Percentiles rank a stretch among this genome's conserved stretches.
These are phyloP conservation scores for Heliangelus exortis DNA, from an alignment of 2,797 vertebrate genomes.

Conservation along the genomic window DNA sequence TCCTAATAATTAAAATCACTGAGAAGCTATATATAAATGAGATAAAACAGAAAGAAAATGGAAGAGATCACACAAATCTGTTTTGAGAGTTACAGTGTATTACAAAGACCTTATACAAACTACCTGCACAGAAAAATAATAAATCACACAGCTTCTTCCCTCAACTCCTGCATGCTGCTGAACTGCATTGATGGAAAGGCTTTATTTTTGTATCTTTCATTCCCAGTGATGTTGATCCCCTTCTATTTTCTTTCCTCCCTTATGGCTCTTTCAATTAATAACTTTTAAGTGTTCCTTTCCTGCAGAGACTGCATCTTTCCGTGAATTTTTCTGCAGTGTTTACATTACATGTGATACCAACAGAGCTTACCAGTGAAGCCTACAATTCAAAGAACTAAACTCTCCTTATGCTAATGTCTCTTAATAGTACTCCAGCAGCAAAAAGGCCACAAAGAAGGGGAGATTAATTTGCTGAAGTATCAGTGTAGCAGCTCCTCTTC, in stretches of 20 bases:
- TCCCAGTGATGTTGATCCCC: conserved; percentile 13
- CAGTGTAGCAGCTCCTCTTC: neutral
- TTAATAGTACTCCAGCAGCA: neutral
- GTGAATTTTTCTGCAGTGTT: conserved; percentile 4
- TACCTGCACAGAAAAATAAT: neutral
- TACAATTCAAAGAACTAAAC: neutral
- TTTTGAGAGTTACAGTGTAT: neutral
- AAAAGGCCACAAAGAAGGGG: neutral
- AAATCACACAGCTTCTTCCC: neutral
- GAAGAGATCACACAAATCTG: neutral
- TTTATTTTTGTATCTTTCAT: conserved; percentile 20
- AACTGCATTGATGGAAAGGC: neutral
- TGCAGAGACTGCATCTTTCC: neutral
- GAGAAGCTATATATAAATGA: neutral
- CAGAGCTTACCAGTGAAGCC: neutral
- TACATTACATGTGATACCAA: neutral
- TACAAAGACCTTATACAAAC: neutral
- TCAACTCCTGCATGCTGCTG: neutral
- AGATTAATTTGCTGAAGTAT: neutral
- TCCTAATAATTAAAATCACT: neutral
- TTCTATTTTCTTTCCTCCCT: neutral
- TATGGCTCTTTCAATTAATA: conserved; percentile 7
- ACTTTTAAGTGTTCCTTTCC: conserved; percentile 1
- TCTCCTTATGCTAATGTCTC: neutral
- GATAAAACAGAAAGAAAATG: neutral